Conservation (phyloP, 2,888 invertebrate species). For the Drosophila fungiperda region DNA sequence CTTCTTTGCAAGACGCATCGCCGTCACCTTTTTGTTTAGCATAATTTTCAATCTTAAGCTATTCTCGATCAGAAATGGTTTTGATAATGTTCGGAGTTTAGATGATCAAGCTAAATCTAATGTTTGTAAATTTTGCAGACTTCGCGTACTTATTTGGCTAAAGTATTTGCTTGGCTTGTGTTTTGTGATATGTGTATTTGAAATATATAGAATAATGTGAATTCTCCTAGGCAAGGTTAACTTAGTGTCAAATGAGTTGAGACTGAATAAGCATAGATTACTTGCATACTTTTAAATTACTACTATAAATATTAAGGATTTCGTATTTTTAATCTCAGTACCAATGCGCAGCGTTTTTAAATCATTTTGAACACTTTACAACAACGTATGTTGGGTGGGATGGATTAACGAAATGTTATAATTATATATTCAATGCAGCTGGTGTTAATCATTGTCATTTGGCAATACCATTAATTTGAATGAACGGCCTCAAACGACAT, state of each 20-base stretch:
- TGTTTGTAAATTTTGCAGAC: conserved; percentile 2
- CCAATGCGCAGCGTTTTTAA: no score
- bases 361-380: no score
- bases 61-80: conserved; percentile 33
- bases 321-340: background rate
- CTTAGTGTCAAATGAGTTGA: conserved; percentile 12
- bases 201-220: conserved; percentile 6
- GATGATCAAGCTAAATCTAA: background rate
- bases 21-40: background rate
- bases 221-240: background rate
- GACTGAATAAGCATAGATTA: background rate
- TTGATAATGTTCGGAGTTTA: background rate
- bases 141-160: background rate
- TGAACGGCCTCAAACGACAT: conserved; percentile 13
- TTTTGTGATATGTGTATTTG: conserved; percentile 16
- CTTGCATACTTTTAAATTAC: background rate
- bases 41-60: conserved; percentile 38
- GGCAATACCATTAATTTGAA: conserved; percentile 23
- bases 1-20: background rate
- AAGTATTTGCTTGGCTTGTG: conserved; percentile 14
- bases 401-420: conserved; percentile 16
- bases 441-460: conserved; percentile 6
- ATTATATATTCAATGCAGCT: conserved; percentile 20
- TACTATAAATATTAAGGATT: background rate
- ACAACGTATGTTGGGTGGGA: background rate